Evolutionary conservation across 2,797 vertebrate genomes (phyloP).

Genomic region (Gymnodraco acuticeps): DNA sequence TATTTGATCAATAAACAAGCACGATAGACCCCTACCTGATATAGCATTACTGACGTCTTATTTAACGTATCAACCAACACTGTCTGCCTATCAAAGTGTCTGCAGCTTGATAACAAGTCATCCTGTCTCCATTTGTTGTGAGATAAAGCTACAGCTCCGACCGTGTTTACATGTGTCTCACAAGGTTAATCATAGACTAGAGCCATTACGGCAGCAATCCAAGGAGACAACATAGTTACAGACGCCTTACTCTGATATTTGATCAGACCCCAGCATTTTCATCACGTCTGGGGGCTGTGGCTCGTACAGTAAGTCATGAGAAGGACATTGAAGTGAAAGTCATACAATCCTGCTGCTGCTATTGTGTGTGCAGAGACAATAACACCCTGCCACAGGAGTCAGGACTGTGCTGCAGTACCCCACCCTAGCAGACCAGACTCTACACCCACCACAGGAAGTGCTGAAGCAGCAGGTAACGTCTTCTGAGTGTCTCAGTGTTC

Average conservation of each 20-base stretch:
- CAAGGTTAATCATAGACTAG: slow-evolving; percentile 16
- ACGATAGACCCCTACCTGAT: slow-evolving; percentile 15
- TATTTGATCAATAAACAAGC: background rate
- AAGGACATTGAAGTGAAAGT: background rate
- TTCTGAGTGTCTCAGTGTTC: slow-evolving; percentile 10
- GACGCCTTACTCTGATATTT: slow-evolving; percentile 10
- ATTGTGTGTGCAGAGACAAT: slow-evolving; percentile 36
- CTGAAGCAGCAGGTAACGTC: slow-evolving; percentile 31
- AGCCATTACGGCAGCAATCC: slow-evolving; percentile 33
- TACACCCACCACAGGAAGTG: slow-evolving; percentile 24
- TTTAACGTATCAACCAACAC: slow-evolving; percentile 24
- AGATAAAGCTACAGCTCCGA: slow-evolving; percentile 23
- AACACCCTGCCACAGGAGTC: slow-evolving; percentile 33
- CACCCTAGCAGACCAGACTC: slow-evolving; percentile 61
- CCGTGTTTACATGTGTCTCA: slow-evolving; percentile 14
- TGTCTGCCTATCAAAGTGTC: slow-evolving; percentile 23
- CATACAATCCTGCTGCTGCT: slow-evolving; percentile 11
- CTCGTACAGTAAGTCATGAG: background rate
- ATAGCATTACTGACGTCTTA: background rate
- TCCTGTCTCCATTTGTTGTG: slow-evolving; percentile 20
- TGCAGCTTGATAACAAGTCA: slow-evolving; percentile 44
- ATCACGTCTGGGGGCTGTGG: background rate
- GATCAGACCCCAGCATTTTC: background rate
- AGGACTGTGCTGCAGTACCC: slow-evolving; percentile 58
- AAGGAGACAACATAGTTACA: slow-evolving; percentile 3